phyloP scores from a whole-genome alignment of 2,797 vertebrate genomes.

The Loris lydekkerianus region DNA sequence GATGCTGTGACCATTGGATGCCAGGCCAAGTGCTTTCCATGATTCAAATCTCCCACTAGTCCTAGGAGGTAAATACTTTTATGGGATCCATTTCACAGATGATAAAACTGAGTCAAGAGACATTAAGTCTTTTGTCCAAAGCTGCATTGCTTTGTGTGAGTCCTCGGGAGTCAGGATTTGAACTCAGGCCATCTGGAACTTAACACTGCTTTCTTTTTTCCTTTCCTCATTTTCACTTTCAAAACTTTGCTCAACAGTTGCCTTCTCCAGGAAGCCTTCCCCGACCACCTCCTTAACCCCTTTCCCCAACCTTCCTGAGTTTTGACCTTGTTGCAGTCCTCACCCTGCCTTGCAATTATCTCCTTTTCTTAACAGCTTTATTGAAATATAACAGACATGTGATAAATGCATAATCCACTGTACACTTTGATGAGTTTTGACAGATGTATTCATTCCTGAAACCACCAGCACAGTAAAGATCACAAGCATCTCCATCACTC shows the following conservation, averaged over 20 bases:
- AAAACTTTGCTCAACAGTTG: neutral
- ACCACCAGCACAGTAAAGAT: neutral
- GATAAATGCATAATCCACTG: accelerated
- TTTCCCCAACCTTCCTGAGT: neutral
- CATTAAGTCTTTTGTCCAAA: neutral
- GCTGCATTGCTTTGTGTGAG: neutral
- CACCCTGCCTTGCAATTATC: neutral
- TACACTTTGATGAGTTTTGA: accelerated
- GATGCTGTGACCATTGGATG: neutral
- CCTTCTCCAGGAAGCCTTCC: conserved; percentile 63
- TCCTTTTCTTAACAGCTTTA: neutral
- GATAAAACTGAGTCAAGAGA: neutral
- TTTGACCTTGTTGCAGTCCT: neutral
- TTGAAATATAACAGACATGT: accelerated
- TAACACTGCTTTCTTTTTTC: neutral
- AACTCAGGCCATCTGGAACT: neutral
- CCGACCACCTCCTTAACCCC: neutral
- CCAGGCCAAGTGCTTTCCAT: neutral
- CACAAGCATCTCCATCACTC: accelerated
- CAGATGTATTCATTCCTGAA: accelerated
- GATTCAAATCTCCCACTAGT: neutral
- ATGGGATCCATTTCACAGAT: neutral
- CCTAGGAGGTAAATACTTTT: neutral
- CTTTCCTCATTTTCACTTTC: neutral
- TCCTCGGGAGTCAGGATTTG: neutral